Evolutionary conservation across 1,140 invertebrate genomes (phyloP), one percentile per base, ranked within the genome.

Genomic region (Drosophila sproati): DNA sequence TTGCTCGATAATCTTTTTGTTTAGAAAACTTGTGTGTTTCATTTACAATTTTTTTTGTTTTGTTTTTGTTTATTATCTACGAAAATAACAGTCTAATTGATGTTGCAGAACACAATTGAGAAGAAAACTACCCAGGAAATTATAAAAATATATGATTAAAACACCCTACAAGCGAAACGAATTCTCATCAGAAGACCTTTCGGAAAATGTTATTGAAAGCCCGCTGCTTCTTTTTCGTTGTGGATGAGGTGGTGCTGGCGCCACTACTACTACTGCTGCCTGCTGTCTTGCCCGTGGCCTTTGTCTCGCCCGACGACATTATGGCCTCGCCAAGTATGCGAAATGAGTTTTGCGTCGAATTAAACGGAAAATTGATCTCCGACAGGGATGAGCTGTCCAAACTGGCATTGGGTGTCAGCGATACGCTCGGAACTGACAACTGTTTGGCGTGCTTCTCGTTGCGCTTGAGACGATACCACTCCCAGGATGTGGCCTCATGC

Each of bases 401-500:
- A 5, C 85, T 91, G n/a, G 73, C 66, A 34, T 70, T 85, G 12
- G 80, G 75, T 47, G 77, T 77, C 7, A 39, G 66, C 32, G 67
- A 76, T 41, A 63, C 72, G 50, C 35, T 71, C 55, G 5, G 48
- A 20, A 4, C 51, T 34, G 56, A 55, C 48, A 63, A 39, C 6
- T 75, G 70, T 48, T 83, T 74, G 6, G 75, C 12, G 20, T 89
- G 73, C 45, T 89, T 89, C 34, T 90, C 85, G 52, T 47, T 69
- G 0, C 85, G 69, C 39, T 72, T 82, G 0, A 91, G 73, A n/a
- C 91, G 91, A 80, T 91, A 89, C 92, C 92, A 92, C 64, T 92
- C 92, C 92, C 92, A 92, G 8, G 91, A 92, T 0, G 92, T 92
- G n/a, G 92, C 69, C 66, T 91, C 91, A 47, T 91, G 92, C 2